Percentiles rank a stretch among this genome's conserved stretches.
phyloP scores from a whole-genome alignment of 2,888 invertebrate genomes.

The Drosophila nr. medialis region DNA sequence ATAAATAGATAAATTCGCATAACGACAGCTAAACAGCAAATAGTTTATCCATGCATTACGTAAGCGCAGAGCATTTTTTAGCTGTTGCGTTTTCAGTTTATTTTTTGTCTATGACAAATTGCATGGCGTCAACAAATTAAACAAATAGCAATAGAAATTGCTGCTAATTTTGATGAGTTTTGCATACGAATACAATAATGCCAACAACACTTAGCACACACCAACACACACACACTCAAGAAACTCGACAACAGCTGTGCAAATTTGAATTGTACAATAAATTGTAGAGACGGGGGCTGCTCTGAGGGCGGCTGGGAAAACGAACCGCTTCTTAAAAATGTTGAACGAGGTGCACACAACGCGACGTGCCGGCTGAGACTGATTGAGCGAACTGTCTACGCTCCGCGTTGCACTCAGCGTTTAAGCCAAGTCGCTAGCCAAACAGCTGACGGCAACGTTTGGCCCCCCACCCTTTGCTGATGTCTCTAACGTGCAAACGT shows the following conservation, averaged over 20 bases:
- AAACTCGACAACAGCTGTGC: conserved; percentile 61
- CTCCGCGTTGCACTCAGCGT: conserved; percentile 36
- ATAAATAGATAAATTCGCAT: conserved; percentile 35
- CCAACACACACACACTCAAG: conserved; percentile 25
- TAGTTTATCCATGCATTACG: conserved; percentile 60
- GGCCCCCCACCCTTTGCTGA: conserved; percentile 2
- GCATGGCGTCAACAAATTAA: conserved; percentile 74
- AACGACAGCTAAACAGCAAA: conserved; percentile 42
- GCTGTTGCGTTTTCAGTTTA: conserved; percentile 10
- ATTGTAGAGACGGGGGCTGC: background rate
- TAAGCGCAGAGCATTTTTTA: conserved; percentile 46
- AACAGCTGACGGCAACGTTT: conserved; percentile 64
- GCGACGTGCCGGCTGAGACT: conserved; percentile 76
- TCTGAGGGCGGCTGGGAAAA: conserved; percentile 2
- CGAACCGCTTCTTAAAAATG: conserved; percentile 39
- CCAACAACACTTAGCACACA: conserved; percentile 10
- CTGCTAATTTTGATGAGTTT: conserved; percentile 54
- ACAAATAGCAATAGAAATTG: conserved; percentile 63
- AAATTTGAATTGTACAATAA: conserved; percentile 50
- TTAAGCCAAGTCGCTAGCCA: conserved; percentile 58
- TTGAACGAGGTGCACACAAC: conserved; percentile 69
- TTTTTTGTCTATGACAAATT: conserved; percentile 53
- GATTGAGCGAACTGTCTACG: conserved; percentile 28
- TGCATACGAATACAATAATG: conserved; percentile 35
- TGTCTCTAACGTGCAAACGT: conserved; percentile 33